These are phyloP conservation scores for Tangara arthus DNA, from an alignment of 2,797 vertebrate genomes.

Conservation along the genomic window DNA sequence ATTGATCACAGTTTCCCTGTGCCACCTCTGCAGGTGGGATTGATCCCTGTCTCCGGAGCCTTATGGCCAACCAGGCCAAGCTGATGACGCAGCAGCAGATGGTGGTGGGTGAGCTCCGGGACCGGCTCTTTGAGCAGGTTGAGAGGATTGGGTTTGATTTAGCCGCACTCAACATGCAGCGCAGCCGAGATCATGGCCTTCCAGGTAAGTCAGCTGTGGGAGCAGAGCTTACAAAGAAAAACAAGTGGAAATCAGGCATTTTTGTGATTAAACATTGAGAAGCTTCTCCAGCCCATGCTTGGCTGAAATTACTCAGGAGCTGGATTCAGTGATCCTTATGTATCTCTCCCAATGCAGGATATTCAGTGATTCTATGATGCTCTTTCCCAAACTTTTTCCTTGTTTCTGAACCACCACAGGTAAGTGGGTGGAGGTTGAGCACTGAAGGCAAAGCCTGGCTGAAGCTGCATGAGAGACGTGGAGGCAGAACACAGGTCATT, in stretches of 20 bases:
- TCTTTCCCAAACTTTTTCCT: background rate
- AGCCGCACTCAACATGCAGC: slow-evolving; percentile 83
- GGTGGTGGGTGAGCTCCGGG: slow-evolving; percentile 79
- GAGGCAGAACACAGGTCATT: background rate
- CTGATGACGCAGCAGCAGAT: slow-evolving; percentile 76
- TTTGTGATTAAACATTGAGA: background rate
- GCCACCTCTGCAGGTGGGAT: slow-evolving; percentile 64
- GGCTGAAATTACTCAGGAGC: background rate
- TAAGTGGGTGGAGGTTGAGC: background rate
- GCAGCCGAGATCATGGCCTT: slow-evolving; percentile 83
- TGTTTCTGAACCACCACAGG: background rate
- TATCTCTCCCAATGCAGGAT: background rate
- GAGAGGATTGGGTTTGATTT: slow-evolving; percentile 78
- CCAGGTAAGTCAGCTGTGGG: slow-evolving; percentile 72
- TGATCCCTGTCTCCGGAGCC: slow-evolving; percentile 82
- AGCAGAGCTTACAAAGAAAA: background rate
- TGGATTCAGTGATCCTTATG: background rate
- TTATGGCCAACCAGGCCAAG: slow-evolving; percentile 79
- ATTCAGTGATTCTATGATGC: too few relatives aligned
- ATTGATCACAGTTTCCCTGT: background rate
- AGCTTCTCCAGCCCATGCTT: background rate
- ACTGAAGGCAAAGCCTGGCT: background rate
- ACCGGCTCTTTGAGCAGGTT: slow-evolving; percentile 79
- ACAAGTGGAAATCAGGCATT: background rate
- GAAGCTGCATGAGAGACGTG: background rate